Evolutionary conservation across 2,113 vertebrate species (phyloP), one percentile per base, ranked within the genome.

Genomic region (Grallaria varia): DNA sequence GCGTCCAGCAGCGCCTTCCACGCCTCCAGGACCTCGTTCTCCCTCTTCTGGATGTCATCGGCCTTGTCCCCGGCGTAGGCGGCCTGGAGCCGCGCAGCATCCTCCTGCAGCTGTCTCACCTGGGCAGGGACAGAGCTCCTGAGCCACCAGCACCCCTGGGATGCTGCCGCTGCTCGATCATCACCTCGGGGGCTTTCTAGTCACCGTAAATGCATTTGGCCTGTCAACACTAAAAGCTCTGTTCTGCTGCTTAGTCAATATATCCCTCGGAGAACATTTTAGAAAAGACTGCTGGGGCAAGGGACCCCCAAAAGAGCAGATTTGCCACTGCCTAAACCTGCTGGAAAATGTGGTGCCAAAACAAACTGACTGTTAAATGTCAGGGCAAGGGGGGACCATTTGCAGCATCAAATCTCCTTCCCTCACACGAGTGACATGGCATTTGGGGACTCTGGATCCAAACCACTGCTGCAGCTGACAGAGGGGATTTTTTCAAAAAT

Each of bases 61-160:
- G 99, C 99, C 96, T 99, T 99, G 94, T 99, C 99, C 37, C 99
- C 99, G 0, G 99, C 99, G 3, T 99, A 99, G 17, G 99, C 99
- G 4, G 99, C 99, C 98, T 99, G 99, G 60, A 99, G 98, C 47
- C 99, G 99, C 0, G 99, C 98, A 0, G 99, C 99, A 5, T 99
- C 99, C 50, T 99, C 99, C 97, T 99, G 99, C 28, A 99, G 98
- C 98, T 99, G 99, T 91, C 99, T 98, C 80, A 99, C 99, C 99
- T 99, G 95, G 7, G 7, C 72, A 72, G 47, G 5, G 23, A 27
- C 27, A 47, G 39, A 18, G 24, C 47, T n/a, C 47, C 5, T 8
- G 20, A 79, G 49, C 44, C 62, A 68, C 47, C 56, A 28, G 14
- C 0, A 9, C n/a, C n/a, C n/a, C n/a, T n/a, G n/a, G n/a, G n/a